Evolutionary conservation across 2,888 invertebrate genomes (phyloP), one percentile per base, ranked within the genome.

Genomic region (Pseudolycoriella hygida): DNA sequence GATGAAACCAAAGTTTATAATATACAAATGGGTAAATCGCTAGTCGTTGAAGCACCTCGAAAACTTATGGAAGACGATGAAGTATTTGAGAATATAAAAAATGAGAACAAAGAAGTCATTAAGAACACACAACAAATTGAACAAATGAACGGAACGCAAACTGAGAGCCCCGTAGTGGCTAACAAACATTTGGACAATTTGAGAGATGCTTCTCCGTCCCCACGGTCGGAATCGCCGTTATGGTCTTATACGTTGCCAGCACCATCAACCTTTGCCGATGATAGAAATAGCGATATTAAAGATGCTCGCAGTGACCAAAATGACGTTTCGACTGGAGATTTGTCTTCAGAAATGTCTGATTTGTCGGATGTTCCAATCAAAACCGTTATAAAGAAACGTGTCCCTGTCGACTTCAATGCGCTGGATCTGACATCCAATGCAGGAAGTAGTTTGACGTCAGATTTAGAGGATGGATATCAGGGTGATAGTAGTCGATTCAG

Each of bases 1-100:
- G 64, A 41, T 11, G 57, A 62, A 49, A 50, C 58, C 42, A 62
- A 63, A 48, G 61, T 64, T 11, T 64, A 64, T 47, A 63, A 62
- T 43, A 60, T 64, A 14, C 64, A 63, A 50, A 54, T 62, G 45
- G 59, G 64, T 14, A 58, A 63, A 51, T 61, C 61, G 1, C 18
- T 17, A 17, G 12, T 18, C 8, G 12, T 12, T 3, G 8, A 17
- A 10, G 3, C 3, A 10, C 4, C 6, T 3, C 17, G 3, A 19
- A 17, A 10, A 40, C 8, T 3, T 8, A 19, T 18, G 3, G 17
- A 40, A 3, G n/a, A 17, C 11, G 40, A 18, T 17, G 39, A 39
- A 17, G 17, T 17, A 5, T 3, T 39, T 17, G 40, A 40, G 12
- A 40, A 19, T 19, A 40, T 17, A 5, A 40, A 40, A 3, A 40